Conservation (phyloP, 2,888 invertebrate genomes). For the Chouioia cunea region DNA sequence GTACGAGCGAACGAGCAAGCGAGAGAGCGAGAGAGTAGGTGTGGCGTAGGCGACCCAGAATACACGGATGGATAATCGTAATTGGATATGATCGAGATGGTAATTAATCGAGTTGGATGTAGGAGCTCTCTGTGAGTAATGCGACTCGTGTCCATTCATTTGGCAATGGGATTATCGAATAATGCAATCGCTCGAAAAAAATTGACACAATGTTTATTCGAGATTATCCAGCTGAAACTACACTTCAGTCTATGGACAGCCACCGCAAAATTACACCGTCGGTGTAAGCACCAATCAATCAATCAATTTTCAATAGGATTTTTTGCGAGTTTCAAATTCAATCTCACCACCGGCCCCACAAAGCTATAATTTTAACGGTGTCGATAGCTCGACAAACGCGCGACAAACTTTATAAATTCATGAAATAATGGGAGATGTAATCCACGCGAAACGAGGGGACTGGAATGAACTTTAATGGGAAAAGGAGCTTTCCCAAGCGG, state of each 20-base stretch:
- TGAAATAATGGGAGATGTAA: conserved; percentile 3
- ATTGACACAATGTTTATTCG: too few species aligned
- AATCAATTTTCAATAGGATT: neutral
- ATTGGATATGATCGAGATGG: conserved; percentile 34
- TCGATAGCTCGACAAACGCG: neutral
- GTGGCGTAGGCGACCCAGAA: conserved; percentile 39
- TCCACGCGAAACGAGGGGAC: conserved; percentile 27
- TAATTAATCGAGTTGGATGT: too few species aligned
- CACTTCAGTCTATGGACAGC: neutral
- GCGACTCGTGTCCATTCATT: conserved; percentile 30
- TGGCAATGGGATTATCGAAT: conserved; percentile 38
- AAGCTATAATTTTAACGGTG: too few species aligned
- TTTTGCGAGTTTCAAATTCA: neutral
- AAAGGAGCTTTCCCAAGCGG: conserved; percentile 21
- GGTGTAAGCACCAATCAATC: too few species aligned
- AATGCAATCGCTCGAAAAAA: too few species aligned
- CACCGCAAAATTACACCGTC: neutral
- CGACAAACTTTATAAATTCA: conserved; percentile 2
- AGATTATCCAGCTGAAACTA: too few species aligned
- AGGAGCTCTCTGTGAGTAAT: too few species aligned
- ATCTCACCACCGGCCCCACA: too few species aligned
- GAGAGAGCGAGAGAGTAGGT: neutral
- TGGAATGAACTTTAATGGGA: too few species aligned
- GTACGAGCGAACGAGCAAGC: neutral
- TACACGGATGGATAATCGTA: conserved; percentile 49